Percentiles rank a stretch among this genome's conserved stretches.
Evolutionary conservation across 2,113 vertebrate species (phyloP).

Genomic region (Gnathonemus echidnorhynchus): DNA sequence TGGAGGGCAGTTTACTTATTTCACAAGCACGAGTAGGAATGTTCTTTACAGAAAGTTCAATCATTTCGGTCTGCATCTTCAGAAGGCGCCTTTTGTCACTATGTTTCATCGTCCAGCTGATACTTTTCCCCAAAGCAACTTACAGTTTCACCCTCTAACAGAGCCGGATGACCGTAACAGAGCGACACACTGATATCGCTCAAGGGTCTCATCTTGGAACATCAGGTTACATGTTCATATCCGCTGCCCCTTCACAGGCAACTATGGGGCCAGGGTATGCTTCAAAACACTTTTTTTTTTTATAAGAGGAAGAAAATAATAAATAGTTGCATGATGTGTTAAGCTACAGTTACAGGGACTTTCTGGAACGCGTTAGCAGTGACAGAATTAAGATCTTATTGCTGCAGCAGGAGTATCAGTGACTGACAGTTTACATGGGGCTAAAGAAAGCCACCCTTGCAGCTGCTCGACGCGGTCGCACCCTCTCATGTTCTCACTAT

Average conservation of each 20-base stretch:
- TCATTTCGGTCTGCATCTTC: neutral
- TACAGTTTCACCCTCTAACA: neutral
- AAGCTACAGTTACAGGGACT: neutral
- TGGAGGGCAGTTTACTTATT: constrained; percentile 14
- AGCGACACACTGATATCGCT: neutral
- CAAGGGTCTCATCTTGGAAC: neutral
- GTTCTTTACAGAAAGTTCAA: neutral
- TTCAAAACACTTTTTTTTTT: neutral
- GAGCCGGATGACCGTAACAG: neutral
- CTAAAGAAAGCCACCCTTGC: neutral
- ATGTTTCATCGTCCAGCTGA: neutral
- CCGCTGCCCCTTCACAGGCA: neutral
- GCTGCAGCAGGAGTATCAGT: constrained; percentile 43
- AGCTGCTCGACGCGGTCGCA: neutral
- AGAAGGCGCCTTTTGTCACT: neutral
- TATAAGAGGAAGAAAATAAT: neutral
- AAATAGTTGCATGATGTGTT: neutral
- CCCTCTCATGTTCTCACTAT: neutral
- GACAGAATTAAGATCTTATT: constrained; percentile 48
- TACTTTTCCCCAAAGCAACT: neutral
- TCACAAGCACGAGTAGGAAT: neutral
- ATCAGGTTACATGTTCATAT: neutral
- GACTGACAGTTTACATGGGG: constrained; percentile 42
- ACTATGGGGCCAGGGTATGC: neutral
- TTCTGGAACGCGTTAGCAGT: constrained; percentile 43